Conservation (phyloP, 2,797 vertebrate species). For the Clarias pachynema region DNA sequence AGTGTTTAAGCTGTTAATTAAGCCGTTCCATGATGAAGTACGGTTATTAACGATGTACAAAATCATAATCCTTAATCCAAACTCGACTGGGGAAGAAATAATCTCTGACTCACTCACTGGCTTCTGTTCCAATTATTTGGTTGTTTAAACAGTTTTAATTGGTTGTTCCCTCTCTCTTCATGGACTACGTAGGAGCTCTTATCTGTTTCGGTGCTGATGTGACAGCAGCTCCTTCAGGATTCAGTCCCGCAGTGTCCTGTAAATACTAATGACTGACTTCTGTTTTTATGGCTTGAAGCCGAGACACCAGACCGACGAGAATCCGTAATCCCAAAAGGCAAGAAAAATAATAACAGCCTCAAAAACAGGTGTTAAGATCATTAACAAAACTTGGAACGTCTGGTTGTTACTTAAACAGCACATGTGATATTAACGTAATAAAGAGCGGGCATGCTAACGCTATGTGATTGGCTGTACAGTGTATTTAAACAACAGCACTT, state of each 20-base stretch:
- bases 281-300: not conserved
- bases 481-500: not conserved
- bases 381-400: not conserved
- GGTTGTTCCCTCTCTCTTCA: not conserved
- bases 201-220: not conserved
- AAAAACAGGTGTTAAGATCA: not conserved
- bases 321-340: not conserved
- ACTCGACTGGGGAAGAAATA: not conserved
- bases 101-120: not conserved
- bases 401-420: not conserved
- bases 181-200: not conserved
- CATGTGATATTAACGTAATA: not conserved
- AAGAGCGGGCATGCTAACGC: not conserved
- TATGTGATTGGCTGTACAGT: not conserved
- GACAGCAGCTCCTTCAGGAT: not conserved
- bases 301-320: not conserved
- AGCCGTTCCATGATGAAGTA: not conserved
- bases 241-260: not conserved
- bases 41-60: not conserved
- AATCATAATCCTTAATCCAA: not conserved
- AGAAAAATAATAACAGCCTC: not conserved
- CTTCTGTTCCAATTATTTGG: not conserved
- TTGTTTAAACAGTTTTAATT: not conserved
- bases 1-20: not conserved
- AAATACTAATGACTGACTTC: not conserved